Base-by-base conservation (phyloP, 2,888 invertebrate genomes). In the Eristalinus sepulchralis region DNA sequence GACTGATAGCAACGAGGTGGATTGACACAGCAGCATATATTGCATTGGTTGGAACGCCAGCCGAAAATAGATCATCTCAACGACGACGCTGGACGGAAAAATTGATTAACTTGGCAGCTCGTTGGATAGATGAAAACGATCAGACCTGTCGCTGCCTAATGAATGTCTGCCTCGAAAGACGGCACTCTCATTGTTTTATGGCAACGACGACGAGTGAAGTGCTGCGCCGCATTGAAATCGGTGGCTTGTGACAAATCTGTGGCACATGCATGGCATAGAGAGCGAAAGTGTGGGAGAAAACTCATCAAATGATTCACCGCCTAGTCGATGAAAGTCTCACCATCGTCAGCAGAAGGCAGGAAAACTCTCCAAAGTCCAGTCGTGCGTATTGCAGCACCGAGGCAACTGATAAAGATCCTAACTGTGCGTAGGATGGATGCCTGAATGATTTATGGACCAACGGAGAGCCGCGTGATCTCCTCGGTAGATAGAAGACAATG, bases 11-110 rank as follows among this genome's bases (percentile, higher is more conserved):
- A n/a, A 6, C 39, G 17, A 36, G 17, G 55, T 9, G 5, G 53
- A 47, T 47, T 53, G 24, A n/a, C 31, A 31, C 63, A 59, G 57
- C 4, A 22, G 53, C 71, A 63, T 62, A 24, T 67, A 57, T 31
- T 55, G 47, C n/a, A 27, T 20, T 13, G 13, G 22, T 1, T 77
- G 31, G 27, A 27, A 27, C 27, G 27, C 27, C 2, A 27, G 2
- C 27, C 5, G 27, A 27, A 17, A n/a, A 47, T 0, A 6, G 17
- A 47, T 47, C 8, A 47, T 47, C 47, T 47, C 6, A n/a, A 34
- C 34, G 34, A 34, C n/a, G 27, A 27, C 27, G 27, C 27, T 27
- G 27, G 27, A 27, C 27, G 17, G 17, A 17, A 47, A 39, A n/a
- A 47, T 47, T 47, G 47, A 47, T 47, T 47, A 17, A 47, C n/a